phyloP scores from a whole-genome alignment of 2,888 invertebrate species.

The Serrognathus titanus region DNA sequence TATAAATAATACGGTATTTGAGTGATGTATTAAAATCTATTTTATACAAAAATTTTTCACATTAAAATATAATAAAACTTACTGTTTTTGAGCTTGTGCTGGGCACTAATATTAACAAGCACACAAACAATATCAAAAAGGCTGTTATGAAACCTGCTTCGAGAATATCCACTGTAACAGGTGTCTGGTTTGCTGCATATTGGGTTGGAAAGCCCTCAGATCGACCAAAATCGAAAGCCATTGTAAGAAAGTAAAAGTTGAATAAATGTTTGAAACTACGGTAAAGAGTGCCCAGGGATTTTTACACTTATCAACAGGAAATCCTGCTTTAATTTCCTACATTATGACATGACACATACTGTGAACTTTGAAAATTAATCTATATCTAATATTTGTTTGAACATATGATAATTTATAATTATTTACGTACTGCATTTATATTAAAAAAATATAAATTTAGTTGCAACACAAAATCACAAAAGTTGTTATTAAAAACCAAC shows the following conservation, averaged over 20 bases:
- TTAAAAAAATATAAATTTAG: too few species aligned
- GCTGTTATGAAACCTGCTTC: conserved; percentile 46
- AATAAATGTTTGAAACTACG: neutral
- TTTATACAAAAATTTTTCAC: too few species aligned
- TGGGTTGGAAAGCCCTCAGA: conserved; percentile 47
- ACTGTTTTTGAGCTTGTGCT: conserved; percentile 32
- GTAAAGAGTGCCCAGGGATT: too few species aligned
- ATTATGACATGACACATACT: too few species aligned
- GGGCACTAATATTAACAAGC: conserved; percentile 44
- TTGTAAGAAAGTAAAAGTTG: conserved; percentile 17
- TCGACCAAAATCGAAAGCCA: conserved; percentile 42
- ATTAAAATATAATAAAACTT: conserved; percentile 22
- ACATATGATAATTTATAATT: too few species aligned
- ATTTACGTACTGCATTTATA: too few species aligned
- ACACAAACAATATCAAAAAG: conserved; percentile 44
- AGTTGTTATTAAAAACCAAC: too few species aligned
- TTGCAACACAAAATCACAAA: too few species aligned
- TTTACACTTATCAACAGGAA: too few species aligned
- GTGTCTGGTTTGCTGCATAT: conserved; percentile 42
- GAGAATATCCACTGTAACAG: conserved; percentile 50
- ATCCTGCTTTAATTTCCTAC: too few species aligned
- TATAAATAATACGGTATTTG: neutral
- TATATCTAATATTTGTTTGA: too few species aligned
- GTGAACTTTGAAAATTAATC: too few species aligned
- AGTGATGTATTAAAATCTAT: neutral